Conservation (phyloP, 2,113 vertebrate species). For the Ictalurus punctatus region DNA sequence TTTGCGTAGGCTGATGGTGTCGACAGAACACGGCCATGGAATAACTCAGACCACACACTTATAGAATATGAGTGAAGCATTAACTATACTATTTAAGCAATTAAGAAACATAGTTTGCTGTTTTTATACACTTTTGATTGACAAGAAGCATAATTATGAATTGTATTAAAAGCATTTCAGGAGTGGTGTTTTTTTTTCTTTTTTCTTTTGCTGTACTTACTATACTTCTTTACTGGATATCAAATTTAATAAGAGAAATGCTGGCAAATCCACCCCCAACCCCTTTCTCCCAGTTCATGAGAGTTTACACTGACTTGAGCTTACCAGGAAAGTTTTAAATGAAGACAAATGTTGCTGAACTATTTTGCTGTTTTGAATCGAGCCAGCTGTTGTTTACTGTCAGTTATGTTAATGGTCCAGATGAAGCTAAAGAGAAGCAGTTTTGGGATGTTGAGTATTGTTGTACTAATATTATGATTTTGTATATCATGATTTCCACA, state of each 20-base stretch:
- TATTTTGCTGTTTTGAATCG: slow-evolving; percentile 41
- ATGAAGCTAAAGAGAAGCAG: slow-evolving; percentile 8
- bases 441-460: not conserved
- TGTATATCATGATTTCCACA: not conserved
- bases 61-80: no score
- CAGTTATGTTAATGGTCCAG: slow-evolving; percentile 31
- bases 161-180: not conserved
- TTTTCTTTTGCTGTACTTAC: not conserved
- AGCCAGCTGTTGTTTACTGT: slow-evolving; percentile 51
- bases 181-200: not conserved
- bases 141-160: not conserved
- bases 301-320: not conserved
- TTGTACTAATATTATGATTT: not conserved
- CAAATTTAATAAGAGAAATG: not conserved
- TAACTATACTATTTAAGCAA: not conserved
- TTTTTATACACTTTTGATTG: not conserved
- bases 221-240: not conserved
- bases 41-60: slow-evolving; percentile 17
- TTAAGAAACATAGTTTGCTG: not conserved
- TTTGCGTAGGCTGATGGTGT: slow-evolving; percentile 3
- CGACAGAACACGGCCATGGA: not conserved
- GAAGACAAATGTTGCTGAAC: slow-evolving; percentile 49
- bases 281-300: not conserved
- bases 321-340: slow-evolving; percentile 58
- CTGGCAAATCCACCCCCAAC: not conserved